Evolutionary conservation across 2,113 vertebrate species (phyloP).

Genomic region (Theristicus caerulescens): DNA sequence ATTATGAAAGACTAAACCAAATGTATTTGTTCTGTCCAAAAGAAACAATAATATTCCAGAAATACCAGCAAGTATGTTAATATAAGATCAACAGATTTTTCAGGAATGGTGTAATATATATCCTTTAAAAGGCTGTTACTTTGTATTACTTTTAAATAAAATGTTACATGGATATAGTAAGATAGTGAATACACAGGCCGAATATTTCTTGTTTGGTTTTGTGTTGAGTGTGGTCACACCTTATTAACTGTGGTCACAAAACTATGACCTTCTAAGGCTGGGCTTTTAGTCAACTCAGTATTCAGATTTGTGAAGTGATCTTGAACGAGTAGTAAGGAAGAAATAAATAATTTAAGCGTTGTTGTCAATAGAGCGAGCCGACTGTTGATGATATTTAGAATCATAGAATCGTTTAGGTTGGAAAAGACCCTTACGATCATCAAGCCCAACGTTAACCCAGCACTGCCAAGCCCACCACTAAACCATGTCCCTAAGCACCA

Average conservation of each 20-base stretch:
- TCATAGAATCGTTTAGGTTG: not conserved
- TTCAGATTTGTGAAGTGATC: not conserved
- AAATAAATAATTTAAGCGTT: not conserved
- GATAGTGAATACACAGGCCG: not conserved
- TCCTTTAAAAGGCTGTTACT: not conserved
- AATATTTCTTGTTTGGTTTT: not conserved
- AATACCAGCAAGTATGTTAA: not conserved
- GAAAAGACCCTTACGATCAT: not conserved
- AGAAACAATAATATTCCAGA: not conserved
- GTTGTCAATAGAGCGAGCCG: not conserved
- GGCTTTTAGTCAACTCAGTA: not conserved
- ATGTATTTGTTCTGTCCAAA: not conserved
- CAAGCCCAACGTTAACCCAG: accelerated
- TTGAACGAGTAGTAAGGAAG: not conserved
- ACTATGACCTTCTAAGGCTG: not conserved
- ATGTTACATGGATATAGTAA: not conserved
- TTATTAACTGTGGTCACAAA: not conserved
- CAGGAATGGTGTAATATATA: not conserved
- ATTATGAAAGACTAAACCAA: not conserved
- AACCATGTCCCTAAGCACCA: not conserved
- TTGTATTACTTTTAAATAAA: not conserved
- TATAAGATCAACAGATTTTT: not conserved
- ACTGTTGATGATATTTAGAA: not conserved
- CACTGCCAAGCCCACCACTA: not conserved
- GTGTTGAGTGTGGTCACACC: not conserved